Evolutionary conservation across 2,797 vertebrate genomes (phyloP).

Genomic region (Xenops minutus): DNA sequence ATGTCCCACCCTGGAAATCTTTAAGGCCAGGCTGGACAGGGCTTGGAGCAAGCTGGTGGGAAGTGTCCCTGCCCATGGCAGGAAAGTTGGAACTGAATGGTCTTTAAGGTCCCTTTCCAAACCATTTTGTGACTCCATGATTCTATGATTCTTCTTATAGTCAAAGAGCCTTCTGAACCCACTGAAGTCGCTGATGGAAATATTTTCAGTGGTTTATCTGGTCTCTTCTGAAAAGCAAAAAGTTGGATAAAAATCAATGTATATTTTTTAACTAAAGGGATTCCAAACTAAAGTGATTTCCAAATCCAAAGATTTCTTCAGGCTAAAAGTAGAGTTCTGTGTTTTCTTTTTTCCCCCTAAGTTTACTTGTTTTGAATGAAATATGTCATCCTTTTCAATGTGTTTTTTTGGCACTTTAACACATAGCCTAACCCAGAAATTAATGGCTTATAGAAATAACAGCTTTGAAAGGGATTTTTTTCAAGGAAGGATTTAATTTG

Average conservation of each 20-base stretch:
- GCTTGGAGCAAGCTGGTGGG: neutral
- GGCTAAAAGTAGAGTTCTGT: neutral
- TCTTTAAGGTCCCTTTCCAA: neutral
- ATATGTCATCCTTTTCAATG: neutral
- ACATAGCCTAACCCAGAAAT: neutral
- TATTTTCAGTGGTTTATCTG: neutral
- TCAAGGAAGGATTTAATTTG: neutral
- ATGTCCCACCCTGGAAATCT: neutral
- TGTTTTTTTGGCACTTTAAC: slow-evolving; percentile 14
- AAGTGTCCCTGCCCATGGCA: neutral
- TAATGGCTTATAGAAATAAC: slow-evolving; percentile 17
- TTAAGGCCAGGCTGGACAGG: fast-evolving
- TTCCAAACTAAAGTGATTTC: neutral
- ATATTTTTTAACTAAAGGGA: neutral
- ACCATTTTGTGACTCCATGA: neutral
- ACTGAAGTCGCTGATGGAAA: neutral
- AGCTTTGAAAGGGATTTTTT: neutral
- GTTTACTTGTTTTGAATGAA: slow-evolving; percentile 2
- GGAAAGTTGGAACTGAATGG: too few relatives aligned
- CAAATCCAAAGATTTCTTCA: neutral
- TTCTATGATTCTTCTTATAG: neutral
- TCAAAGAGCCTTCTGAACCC: neutral
- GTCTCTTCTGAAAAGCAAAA: neutral
- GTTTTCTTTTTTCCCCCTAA: neutral
- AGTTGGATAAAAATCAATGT: neutral